These are phyloP conservation scores for Callosobruchus maculatus DNA, from an alignment of 2,888 invertebrate species.

Conservation along the genomic window DNA sequence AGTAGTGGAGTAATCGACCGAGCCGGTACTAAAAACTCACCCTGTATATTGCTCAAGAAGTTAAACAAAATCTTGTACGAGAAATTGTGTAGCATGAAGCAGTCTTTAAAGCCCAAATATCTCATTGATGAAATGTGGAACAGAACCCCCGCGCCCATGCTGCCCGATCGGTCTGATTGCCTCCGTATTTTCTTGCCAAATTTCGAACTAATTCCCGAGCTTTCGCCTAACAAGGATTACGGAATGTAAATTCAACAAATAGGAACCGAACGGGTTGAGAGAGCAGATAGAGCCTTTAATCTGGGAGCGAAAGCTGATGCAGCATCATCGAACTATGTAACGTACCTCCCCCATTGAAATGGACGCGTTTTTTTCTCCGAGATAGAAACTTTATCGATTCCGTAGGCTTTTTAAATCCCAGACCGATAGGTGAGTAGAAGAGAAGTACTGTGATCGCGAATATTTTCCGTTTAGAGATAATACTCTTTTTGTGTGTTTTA, in stretches of 20 bases:
- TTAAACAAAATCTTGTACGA: no score
- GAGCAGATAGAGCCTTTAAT: neutral
- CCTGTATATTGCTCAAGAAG: no score
- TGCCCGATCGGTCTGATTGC: neutral
- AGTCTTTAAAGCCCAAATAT: no score
- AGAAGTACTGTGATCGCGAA: no score
- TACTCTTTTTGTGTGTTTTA: no score
- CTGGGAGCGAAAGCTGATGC: neutral
- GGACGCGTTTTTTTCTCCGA: neutral
- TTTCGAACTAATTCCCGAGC: neutral
- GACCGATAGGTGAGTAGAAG: no score
- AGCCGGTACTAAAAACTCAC: no score
- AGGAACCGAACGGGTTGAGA: neutral
- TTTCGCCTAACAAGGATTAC: conserved; percentile 20
- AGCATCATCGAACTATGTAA: neutral
- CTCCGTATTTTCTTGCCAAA: neutral
- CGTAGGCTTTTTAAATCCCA: no score
- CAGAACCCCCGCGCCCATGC: neutral
- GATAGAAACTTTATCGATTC: neutral
- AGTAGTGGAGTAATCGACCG: no score
- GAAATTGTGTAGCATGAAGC: no score
- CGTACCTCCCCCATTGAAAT: neutral
- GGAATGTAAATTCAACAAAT: conserved; percentile 23
- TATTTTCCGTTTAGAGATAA: no score
- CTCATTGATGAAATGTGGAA: neutral